Base-by-base conservation (phyloP, 2,797 vertebrate species). In the Spea hammondii region DNA sequence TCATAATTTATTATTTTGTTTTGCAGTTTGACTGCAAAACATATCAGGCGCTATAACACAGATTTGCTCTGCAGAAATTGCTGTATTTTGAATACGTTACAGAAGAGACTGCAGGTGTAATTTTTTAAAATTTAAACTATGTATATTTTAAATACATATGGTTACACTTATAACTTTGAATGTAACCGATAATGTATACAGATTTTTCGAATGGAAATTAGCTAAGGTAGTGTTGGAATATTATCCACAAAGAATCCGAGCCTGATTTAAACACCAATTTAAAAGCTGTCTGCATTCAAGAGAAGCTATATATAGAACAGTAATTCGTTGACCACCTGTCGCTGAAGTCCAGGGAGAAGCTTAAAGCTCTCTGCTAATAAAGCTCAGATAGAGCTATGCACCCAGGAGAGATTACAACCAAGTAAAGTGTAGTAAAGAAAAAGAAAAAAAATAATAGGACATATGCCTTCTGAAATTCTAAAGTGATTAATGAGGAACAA, bases 1-100 rank as follows among this genome's bases (percentile, higher is more conserved):
- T 65, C 64, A 65, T 65, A 65, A 65, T 65, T 65, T 65, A 65
- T 45, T 32, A 44, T 44, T 45, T 65, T 62, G 13, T 62, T 62
- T 14, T 62, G 59, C n/a, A 14, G 32, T 62, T 4, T 62, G 9
- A 14, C 59, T 62, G 13, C 5, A 57, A 57, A 10, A 32, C 32
- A 32, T 32, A 1, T 32, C 32, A 32, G 32, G 32, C 32, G 32
- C 32, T 32, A 32, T 2, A 32, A 32, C 32, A 32, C 32, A 32
- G 32, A 32, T 32, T 32, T 32, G 32, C 32, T 32, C 32, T 32
- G 32, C 32, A 32, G 32, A 32, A 32, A 32, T 32, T 32, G 32
- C 32, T 32, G 32, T 1, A 32, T 32, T 32, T 32, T 32, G 32
- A 32, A 32, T 32, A 32, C 32, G 32, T 32, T 32, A 32, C 32